Base-by-base conservation (phyloP, 2,797 vertebrate species). In the Acomys russatus region DNA sequence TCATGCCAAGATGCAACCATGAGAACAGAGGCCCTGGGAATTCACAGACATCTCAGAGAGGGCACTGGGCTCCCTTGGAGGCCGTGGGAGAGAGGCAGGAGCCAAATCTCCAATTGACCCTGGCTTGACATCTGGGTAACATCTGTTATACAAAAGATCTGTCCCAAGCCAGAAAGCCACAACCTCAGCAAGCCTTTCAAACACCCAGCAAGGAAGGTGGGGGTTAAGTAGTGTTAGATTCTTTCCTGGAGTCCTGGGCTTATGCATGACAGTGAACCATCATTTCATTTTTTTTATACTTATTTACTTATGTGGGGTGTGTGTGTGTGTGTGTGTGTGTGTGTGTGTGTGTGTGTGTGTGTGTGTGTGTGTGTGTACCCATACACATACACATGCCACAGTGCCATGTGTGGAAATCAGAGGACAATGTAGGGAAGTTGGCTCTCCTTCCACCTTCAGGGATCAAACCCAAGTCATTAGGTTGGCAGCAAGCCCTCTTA, bases 101-200 rank as follows among this genome's bases (percentile, higher is more conserved):
- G 35, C 96, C 94, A 96, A 94, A 78, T 82, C 88, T 93, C 89
- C 1, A 18, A 25, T 66, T 96, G 96, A 95, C 96, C 97, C 94
- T 44, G n/a, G 88, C 78, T 85, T 94, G 96, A 95, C 96, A 96
- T 96, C 96, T 97, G 97, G 88, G 88, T 88, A 93, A 93, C 95
- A 97, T 97, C 97, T 97, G 97, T 88, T 92, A 80, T 0, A 56
- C 91, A 87, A 88, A 94, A 85, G 68, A 59, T 51, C 79, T 2
- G 0, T n/a, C 20, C 90, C 73, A 33, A 35, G 85, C 78, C 95
- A 94, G 86, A 92, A 64, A 54, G 61, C 79, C 23, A 63, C 76
- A 92, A 49, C 61, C 88, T 64, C 80, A n/a, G 84, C 66, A 71
- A 73, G 88, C 8, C 84, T 92, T 91, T 79, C 86, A 76, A 78